Evolutionary conservation across 2,888 invertebrate genomes (phyloP), one percentile per base, ranked within the genome.

Genomic region (Ecliptopera silaceata): DNA sequence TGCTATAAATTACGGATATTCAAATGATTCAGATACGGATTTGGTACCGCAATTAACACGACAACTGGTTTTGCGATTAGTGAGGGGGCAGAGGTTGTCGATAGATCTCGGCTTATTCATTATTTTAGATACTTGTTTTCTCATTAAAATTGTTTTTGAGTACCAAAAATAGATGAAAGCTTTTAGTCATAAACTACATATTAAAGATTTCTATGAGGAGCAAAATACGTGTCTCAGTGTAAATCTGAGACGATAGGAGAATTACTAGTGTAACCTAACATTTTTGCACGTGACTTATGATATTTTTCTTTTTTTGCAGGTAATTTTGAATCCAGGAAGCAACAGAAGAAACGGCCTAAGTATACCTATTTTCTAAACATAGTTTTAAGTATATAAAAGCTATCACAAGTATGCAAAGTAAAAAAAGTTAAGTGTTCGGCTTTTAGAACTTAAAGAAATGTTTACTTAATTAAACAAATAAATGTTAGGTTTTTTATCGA

Each of bases 31-130:
- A 81, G 88, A 88, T 91, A 88, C 88, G 84, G 82, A 89, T 88
- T 89, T 82, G 87, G 88, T 88, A 86, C 86, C 83, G 89, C 88
- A 89, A 91, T 90, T 90, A 91, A 89, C 85, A 76, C 85, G 82
- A 78, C 71, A 81, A 90, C 90, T 84, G 88, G 90, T 89, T 42
- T 88, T 79, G 52, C 31, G 20, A 34, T 4, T 86, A 86, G 88
- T 72, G 86, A 67, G 76, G 86, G 48, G 61, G 17, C 39, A 29
- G 11, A 8, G 11, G 11, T 3, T 26, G 15, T 52, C 56, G 59
- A 71, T 65, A 66, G 56, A 66, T 59, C 54, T 13, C n/a, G 15
- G 4, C 10, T 13, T 13, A 13, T 34, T 5, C 12, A 5, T 12
- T 5, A 34, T 13, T 1, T 34, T 12, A 34, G 1, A 4, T 0